Percentiles rank a stretch among this genome's conserved stretches.
These are phyloP conservation scores for Diphyllodes magnificus DNA, from an alignment of 2,113 vertebrate genomes.

Conservation along the genomic window DNA sequence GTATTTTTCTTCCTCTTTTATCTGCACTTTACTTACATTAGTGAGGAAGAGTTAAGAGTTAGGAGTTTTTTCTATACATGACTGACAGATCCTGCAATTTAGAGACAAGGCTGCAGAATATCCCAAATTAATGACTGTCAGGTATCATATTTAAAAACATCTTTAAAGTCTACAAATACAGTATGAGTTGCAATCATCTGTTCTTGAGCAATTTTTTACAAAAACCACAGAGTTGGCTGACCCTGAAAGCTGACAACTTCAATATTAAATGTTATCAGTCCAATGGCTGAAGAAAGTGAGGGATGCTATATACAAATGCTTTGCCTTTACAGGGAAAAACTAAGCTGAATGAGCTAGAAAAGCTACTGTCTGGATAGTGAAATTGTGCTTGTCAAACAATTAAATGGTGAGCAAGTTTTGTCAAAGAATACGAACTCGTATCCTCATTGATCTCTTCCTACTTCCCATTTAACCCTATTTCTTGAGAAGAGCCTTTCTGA, in stretches of 20 bases:
- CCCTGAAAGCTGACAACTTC: not conserved
- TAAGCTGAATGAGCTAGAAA: not conserved
- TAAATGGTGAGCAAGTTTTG: not conserved
- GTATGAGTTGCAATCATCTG: not conserved
- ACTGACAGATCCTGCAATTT: not conserved
- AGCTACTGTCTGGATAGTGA: not conserved
- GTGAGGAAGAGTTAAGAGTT: not conserved
- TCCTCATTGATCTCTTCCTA: not conserved
- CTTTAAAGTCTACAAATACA: not conserved
- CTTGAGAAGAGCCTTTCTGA: not conserved
- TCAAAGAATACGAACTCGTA: not conserved
- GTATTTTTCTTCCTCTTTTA: not conserved
- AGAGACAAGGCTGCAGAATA: not conserved
- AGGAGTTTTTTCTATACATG: not conserved
- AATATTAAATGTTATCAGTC: not conserved
- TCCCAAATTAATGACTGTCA: not conserved
- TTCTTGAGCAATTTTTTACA: not conserved
- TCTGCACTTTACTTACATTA: not conserved
- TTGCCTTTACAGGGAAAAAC: not conserved
- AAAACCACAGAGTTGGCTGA: not conserved
- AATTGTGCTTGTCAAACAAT: not conserved
- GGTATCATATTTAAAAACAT: not conserved
- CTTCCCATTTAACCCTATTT: not conserved
- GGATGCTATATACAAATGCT: fast-evolving
- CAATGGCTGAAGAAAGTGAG: not conserved